Conservation (phyloP, 2,113 vertebrate species). For the Malaclemys terrapin region DNA sequence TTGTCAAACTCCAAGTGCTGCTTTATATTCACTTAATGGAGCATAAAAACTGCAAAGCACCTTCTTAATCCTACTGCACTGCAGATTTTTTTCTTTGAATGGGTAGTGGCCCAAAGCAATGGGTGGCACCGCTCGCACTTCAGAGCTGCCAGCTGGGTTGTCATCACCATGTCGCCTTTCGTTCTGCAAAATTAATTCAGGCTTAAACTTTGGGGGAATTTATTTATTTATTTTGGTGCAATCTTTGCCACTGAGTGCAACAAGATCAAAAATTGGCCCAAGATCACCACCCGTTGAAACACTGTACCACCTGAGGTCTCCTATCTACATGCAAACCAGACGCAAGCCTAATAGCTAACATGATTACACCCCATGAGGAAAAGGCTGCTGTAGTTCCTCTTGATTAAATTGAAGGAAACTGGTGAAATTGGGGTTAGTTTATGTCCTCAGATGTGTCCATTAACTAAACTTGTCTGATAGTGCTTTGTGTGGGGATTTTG, state of each 20-base stretch:
- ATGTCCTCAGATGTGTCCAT: neutral
- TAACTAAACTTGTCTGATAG: neutral
- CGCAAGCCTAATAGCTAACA: neutral
- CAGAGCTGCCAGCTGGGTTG: slow-evolving; percentile 4
- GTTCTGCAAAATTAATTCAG: slow-evolving; percentile 13
- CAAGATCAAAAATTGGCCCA: neutral
- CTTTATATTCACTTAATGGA: slow-evolving; percentile 15
- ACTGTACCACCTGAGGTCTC: neutral
- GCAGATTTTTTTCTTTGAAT: slow-evolving; percentile 19
- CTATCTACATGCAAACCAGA: neutral
- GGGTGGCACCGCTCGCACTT: neutral
- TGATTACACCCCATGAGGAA: fast-evolving
- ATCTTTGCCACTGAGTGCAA: neutral
- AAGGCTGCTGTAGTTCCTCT: neutral
- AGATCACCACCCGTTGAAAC: neutral
- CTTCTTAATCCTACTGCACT: slow-evolving; percentile 18
- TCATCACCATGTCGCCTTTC: neutral
- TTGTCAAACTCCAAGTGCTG: slow-evolving; percentile 6
- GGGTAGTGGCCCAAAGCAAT: neutral
- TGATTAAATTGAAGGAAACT: neutral
- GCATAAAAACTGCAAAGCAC: slow-evolving; percentile 1
- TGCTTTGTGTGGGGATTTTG: fast-evolving
- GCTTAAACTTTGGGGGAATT: neutral
- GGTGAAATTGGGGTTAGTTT: neutral
- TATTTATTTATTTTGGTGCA: neutral